Conservation (phyloP, 2,888 invertebrate genomes). For the Parasteatoda lunata region DNA sequence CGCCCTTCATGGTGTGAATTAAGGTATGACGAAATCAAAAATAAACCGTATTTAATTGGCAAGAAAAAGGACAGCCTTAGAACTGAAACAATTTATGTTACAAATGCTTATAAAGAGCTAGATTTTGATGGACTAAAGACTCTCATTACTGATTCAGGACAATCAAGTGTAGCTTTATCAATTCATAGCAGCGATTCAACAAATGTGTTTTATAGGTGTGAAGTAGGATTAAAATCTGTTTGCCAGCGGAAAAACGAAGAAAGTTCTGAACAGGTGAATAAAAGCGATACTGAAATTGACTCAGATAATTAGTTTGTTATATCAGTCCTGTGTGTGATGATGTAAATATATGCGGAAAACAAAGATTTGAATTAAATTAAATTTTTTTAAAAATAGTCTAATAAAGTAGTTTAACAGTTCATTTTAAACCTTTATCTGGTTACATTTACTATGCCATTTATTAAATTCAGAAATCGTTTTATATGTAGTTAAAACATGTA, state of each 20-base stretch:
- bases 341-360: too few relatives aligned
- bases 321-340: too few relatives aligned
- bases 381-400: too few relatives aligned
- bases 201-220: conserved; percentile 30
- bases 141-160: conserved; percentile 15
- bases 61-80: conserved; percentile 8
- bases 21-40: conserved; percentile 43
- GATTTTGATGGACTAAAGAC: conserved; percentile 32
- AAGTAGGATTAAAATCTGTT: conserved; percentile 38
- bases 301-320: too few relatives aligned
- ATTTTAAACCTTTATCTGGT: too few relatives aligned
- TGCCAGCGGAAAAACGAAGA: neutral
- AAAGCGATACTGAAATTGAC: too few relatives aligned
- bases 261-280: neutral
- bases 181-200: conserved; percentile 37
- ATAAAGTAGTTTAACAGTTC: too few relatives aligned
- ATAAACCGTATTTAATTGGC: conserved; percentile 47
- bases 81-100: neutral
- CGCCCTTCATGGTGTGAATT: conserved; percentile 35
- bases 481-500: too few relatives aligned
- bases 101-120: conserved; percentile 1
- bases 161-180: conserved; percentile 18
- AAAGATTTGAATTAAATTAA: too few relatives aligned
- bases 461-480: too few relatives aligned
- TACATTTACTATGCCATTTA: too few relatives aligned